A percentile compares a stretch with the other conserved stretches of the same genome.
These are phyloP conservation scores for Menidia menidia DNA, from an alignment of 2,797 vertebrate genomes.

Conservation along the genomic window DNA sequence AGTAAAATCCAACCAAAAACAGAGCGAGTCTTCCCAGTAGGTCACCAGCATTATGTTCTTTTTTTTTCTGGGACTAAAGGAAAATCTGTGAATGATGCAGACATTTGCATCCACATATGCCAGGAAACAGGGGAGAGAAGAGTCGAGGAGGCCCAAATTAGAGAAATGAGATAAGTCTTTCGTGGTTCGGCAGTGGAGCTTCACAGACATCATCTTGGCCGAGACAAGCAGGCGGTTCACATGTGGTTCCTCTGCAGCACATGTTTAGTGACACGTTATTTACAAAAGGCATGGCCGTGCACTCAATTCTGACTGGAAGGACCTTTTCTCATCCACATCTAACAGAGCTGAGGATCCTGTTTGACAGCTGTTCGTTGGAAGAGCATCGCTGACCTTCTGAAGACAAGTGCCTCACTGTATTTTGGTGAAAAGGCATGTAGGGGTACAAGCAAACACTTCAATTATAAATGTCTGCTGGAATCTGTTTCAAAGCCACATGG, in stretches of 20 bases:
- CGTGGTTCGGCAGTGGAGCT: slow-evolving; percentile 2
- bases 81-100: background rate
- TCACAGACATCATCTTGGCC: slow-evolving; percentile 14
- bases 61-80: no score
- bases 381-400: slow-evolving; percentile 11
- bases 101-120: background rate
- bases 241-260: slow-evolving; percentile 28
- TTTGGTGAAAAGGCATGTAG: background rate
- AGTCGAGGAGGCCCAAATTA: background rate
- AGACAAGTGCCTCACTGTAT: background rate
- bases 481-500: background rate
- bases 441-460: background rate
- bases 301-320: slow-evolving; percentile 24
- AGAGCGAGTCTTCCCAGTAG: slow-evolving; percentile 25
- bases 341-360: background rate
- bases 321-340: slow-evolving; percentile 4
- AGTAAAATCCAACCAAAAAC: slow-evolving; percentile 14
- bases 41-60: slow-evolving; percentile 55
- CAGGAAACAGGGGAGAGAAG: background rate
- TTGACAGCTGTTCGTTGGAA: background rate
- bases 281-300: background rate
- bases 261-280: slow-evolving; percentile 23
- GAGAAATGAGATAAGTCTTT: background rate
- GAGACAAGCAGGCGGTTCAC: slow-evolving; percentile 10
- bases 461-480: background rate